Percentiles rank a stretch among this genome's conserved stretches.
phyloP scores from a whole-genome alignment of 2,888 invertebrate species.

The Ctenicera cuprea region DNA sequence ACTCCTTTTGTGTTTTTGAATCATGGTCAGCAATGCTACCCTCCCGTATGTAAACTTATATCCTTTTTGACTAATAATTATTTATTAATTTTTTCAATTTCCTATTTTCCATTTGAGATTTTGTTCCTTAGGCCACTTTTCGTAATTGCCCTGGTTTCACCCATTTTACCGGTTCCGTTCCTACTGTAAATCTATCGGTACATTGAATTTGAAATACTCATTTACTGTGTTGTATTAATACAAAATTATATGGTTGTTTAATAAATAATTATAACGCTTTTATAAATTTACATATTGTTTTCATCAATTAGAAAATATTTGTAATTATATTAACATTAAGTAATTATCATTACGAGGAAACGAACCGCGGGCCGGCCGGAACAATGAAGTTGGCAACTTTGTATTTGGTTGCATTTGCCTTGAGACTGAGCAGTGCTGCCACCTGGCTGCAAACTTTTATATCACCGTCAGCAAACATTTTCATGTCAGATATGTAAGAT shows the following conservation, averaged over 20 bases:
- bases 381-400: no score
- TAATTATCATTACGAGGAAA: no score
- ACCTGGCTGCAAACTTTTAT: no score
- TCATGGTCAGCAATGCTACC: not conserved
- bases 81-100: not conserved
- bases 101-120: not conserved
- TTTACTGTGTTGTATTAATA: not conserved
- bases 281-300: not conserved
- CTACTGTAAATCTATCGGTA: not conserved
- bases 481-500: no score
- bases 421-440: no score
- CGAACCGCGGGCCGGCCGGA: no score
- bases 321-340: not conserved
- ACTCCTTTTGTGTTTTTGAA: not conserved
- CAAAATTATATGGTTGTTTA: not conserved
- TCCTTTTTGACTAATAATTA: not conserved
- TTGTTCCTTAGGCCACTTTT: slow-evolving; percentile 15
- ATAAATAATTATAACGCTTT: not conserved
- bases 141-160: slow-evolving; percentile 14
- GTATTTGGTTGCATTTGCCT: no score
- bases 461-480: no score
- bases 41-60: not conserved
- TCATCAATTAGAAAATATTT: no score
- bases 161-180: not conserved
- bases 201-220: not conserved